Evolutionary conservation across 2,888 invertebrate species (phyloP).

Genomic region (Scaeva pyrastri): DNA sequence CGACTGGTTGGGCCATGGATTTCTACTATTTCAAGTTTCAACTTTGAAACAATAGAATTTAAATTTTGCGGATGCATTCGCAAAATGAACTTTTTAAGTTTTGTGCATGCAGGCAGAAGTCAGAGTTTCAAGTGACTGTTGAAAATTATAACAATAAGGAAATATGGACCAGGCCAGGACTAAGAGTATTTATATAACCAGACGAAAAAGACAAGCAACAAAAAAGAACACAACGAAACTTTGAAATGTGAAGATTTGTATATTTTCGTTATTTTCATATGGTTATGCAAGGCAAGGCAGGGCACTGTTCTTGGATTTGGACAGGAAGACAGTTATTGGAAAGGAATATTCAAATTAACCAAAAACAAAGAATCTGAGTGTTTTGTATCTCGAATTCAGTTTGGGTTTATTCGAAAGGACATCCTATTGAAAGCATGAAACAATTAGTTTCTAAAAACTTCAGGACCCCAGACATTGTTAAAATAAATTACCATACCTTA

Average conservation of each 20-base stretch:
- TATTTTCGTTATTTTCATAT: conserved; percentile 9
- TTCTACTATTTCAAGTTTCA: conserved; percentile 45
- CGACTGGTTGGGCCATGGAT: conserved; percentile 1
- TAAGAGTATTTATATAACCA: background rate
- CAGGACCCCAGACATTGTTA: too few species aligned
- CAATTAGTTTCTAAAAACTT: too few species aligned
- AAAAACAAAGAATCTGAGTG: background rate
- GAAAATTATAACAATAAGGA: conserved; percentile 37
- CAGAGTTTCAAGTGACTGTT: conserved; percentile 12
- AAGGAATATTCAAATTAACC: conserved; percentile 16
- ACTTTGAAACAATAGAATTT: conserved; percentile 59
- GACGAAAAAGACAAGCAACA: background rate
- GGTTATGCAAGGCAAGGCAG: background rate
- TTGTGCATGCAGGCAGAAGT: conserved; percentile 10
- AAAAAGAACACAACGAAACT: background rate
- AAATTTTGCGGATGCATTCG: conserved; percentile 52
- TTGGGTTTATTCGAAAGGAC: background rate
- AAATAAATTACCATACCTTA: too few species aligned
- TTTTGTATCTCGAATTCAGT: background rate
- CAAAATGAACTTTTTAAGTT: conserved; percentile 40
- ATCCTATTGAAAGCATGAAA: background rate
- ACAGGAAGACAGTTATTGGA: conserved; percentile 32
- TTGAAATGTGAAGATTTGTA: conserved; percentile 1
- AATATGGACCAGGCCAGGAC: conserved; percentile 2
- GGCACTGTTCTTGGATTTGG: conserved; percentile 3